Conservation (phyloP, 2,888 invertebrate species). For the Eutolmus rufibarbis region DNA sequence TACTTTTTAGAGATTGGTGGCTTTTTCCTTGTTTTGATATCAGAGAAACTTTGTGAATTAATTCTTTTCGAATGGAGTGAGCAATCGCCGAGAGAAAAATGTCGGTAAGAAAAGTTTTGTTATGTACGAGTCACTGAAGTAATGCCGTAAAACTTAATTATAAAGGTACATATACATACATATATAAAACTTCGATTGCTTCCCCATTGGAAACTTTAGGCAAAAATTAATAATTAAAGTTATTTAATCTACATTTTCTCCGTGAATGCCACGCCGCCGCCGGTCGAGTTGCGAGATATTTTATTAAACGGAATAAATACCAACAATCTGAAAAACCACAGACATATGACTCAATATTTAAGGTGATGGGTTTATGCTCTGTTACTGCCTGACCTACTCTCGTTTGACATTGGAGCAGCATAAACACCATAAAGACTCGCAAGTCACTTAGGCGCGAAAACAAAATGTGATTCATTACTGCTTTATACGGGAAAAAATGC, state of each 20-base stretch:
- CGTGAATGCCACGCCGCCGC: neutral
- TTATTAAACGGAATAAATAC: neutral
- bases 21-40: neutral
- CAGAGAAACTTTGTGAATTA: neutral
- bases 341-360: constrained; percentile 17
- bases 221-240: neutral
- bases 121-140: neutral
- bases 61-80: neutral
- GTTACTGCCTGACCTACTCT: constrained; percentile 18
- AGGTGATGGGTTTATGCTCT: neutral
- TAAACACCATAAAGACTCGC: neutral
- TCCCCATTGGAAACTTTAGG: neutral
- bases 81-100: neutral
- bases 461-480: constrained; percentile 11
- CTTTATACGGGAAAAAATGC: neutral
- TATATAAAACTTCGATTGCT: neutral
- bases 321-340: neutral
- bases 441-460: neutral
- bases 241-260: neutral
- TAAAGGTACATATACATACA: neutral
- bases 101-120: neutral
- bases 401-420: constrained; percentile 24
- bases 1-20: neutral
- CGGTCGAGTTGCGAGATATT: neutral
- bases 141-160: neutral